These are phyloP conservation scores for Tachycineta bicolor DNA, from an alignment of 2,113 vertebrate species.

Conservation along the genomic window DNA sequence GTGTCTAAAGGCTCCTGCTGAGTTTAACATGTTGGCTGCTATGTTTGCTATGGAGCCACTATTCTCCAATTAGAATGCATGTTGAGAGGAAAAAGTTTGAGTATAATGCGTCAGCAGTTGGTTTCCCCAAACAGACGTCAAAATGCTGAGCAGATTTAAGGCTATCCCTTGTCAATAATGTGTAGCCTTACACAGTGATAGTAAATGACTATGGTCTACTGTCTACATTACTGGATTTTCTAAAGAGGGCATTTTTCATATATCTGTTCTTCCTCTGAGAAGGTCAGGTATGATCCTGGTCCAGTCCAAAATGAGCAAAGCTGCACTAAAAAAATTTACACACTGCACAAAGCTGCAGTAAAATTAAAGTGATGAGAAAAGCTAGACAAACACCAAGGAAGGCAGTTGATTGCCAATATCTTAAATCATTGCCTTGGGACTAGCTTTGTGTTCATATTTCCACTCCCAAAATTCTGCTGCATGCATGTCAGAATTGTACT, in stretches of 20 bases:
- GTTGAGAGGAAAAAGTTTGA: neutral
- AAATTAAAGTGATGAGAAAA: neutral
- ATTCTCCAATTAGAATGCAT: neutral
- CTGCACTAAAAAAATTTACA: neutral
- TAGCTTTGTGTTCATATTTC: neutral
- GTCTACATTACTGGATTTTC: neutral
- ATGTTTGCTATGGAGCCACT: neutral
- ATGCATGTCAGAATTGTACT: accelerated
- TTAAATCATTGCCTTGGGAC: neutral
- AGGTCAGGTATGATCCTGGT: neutral
- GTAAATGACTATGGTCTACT: neutral
- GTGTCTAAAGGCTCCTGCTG: neutral
- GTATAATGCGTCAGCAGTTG: neutral
- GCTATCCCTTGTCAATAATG: neutral
- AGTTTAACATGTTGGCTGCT: neutral
- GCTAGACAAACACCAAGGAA: neutral
- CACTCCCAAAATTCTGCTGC: neutral
- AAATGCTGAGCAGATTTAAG: neutral
- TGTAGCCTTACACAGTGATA: neutral
- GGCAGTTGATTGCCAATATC: accelerated
- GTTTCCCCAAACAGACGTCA: neutral
- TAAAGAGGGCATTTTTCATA: neutral
- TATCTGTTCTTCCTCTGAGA: neutral
- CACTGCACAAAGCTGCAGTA: neutral
- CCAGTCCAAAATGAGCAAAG: neutral